phyloP scores from a whole-genome alignment of 2,888 invertebrate genomes.

The Agriopis marginaria region DNA sequence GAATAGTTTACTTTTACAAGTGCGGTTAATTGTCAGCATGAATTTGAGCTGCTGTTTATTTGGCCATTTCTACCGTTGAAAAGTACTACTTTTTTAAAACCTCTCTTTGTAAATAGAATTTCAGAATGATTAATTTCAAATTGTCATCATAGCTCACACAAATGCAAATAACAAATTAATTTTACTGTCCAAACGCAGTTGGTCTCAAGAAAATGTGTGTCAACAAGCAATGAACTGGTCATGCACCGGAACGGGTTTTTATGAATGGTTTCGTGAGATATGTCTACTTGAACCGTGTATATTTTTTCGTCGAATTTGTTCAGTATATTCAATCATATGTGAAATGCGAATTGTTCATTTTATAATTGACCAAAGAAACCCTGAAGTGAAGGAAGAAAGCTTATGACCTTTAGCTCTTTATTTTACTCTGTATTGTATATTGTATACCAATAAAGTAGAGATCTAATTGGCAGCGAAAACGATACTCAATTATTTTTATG shows the following conservation, averaged over 20 bases:
- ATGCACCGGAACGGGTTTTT: slow-evolving; percentile 40
- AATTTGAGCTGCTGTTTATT: not conserved
- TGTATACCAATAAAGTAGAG: not conserved
- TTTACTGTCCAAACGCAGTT: slow-evolving; percentile 17
- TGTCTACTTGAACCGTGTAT: slow-evolving; percentile 25
- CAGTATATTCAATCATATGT: slow-evolving; percentile 4
- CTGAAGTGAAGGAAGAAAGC: no score
- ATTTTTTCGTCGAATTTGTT: slow-evolving; percentile 26
- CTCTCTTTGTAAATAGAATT: not conserved
- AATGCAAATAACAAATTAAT: slow-evolving; percentile 13
- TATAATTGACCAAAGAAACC: not conserved
- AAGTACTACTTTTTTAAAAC: not conserved
- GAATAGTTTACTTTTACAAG: no score
- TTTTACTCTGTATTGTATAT: not conserved
- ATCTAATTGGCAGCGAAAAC: not conserved
- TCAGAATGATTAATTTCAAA: not conserved
- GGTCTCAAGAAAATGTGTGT: slow-evolving; percentile 42
- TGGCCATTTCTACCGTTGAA: not conserved
- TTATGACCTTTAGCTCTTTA: not conserved
- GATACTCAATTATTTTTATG: not conserved
- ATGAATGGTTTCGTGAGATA: slow-evolving; percentile 42
- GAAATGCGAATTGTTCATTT: not conserved
- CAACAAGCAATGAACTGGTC: slow-evolving; percentile 36
- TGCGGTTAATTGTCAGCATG: no score
- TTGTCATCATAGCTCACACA: slow-evolving; percentile 4